A percentile compares a stretch with the other conserved stretches of the same genome.
phyloP scores from a whole-genome alignment of 2,113 vertebrate genomes.

The Marmota monax region DNA sequence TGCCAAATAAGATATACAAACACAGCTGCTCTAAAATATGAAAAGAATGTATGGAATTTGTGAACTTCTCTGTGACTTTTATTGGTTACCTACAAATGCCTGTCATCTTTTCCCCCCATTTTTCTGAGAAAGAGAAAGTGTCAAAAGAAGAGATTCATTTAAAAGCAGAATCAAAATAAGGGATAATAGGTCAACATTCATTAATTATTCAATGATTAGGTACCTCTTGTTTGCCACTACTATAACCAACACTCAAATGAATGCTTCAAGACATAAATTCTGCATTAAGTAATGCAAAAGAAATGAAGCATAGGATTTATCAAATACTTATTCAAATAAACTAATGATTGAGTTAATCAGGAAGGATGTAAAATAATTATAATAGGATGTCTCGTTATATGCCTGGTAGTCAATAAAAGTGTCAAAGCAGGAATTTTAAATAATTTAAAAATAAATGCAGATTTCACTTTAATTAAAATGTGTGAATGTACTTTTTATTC shows the following conservation, averaged over 20 bases:
- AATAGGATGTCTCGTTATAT: background rate
- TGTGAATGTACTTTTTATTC: background rate
- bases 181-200: background rate
- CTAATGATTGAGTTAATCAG: background rate
- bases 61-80: background rate
- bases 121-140: background rate
- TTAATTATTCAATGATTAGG: background rate
- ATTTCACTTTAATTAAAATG: background rate
- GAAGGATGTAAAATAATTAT: background rate
- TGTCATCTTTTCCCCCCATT: background rate
- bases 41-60: background rate
- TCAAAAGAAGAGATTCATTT: background rate
- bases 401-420: background rate
- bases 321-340: background rate
- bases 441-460: background rate
- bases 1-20: background rate
- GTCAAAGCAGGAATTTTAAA: background rate
- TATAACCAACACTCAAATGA: background rate
- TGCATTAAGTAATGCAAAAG: background rate
- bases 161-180: conserved; percentile 19
- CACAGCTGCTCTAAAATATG: background rate
- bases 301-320: background rate
- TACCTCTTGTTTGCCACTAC: background rate
- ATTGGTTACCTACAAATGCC: background rate
- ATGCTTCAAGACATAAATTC: background rate